Evolutionary conservation across 2,888 invertebrate genomes (phyloP), one percentile per base, ranked within the genome.

Genomic region (Drosophila flavopinicola): DNA sequence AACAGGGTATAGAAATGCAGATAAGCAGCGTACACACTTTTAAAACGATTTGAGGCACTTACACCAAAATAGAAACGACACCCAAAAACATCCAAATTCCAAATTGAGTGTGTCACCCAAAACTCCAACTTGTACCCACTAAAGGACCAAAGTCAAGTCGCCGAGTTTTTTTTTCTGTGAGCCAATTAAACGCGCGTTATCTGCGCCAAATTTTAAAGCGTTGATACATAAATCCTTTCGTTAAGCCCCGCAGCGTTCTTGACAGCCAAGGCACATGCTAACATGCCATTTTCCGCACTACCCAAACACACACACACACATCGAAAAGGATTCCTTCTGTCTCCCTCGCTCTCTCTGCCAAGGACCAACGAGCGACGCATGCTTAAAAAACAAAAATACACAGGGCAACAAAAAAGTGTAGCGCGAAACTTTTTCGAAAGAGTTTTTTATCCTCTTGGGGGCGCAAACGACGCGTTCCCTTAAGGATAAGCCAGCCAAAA

Each of bases 211-310:
- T 84, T 89, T 88, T 88, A 88, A 89, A 89, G 89, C 89, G 89
- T 89, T 89, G 88, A 88, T 88, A 88, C 88, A 89, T 89, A 89
- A 89, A 89, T 89, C 88, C 88, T 88, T 79, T 68, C 72, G 83
- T 80, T 85, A 83, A 85, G 78, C 76, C 78, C 77, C 80, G 71
- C 85, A 76, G 84, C 82, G 84, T 79, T 82, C 78, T 85, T 87
- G 85, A 85, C 85, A 85, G 80, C 80, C 75, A 75, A 83, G 78
- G 82, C 78, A 84, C 80, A 84, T 75, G 71, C 73, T 67, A 75
- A 79, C 77, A 79, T 82, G 82, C 84, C 75, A 72, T 79, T 82
- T 82, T 82, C 80, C 78, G 66, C 80, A 80, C 80, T 68, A 59
- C 42, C 37, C 23, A 15, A 41, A 52, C 20, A 20, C 44, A 29